Percentiles rank a stretch among this genome's conserved stretches.
phyloP scores from a whole-genome alignment of 2,888 invertebrate genomes.

The Acleris emargana region DNA sequence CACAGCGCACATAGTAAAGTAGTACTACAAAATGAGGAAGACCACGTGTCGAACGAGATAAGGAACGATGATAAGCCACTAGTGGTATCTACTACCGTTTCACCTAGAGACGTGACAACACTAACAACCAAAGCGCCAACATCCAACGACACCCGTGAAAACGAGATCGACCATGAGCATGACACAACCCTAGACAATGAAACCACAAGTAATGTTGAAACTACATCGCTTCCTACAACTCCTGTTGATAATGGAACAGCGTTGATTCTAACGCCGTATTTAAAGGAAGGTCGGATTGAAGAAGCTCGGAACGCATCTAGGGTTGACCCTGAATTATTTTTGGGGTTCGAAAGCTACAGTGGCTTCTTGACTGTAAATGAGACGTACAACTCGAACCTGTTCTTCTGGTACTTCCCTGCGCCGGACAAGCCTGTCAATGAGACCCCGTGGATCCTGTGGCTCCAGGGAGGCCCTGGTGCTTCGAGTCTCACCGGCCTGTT shows the following conservation, averaged over 20 bases:
- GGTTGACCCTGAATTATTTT: slow-evolving; percentile 59
- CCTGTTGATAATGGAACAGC: slow-evolving; percentile 56
- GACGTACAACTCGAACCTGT: slow-evolving; percentile 88
- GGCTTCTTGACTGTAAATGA: slow-evolving; percentile 89
- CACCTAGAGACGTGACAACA: neutral
- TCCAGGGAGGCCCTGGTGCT: slow-evolving; percentile 94
- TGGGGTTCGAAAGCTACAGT: slow-evolving; percentile 77
- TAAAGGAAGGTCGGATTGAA: slow-evolving; percentile 61
- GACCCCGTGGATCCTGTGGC: slow-evolving; percentile 91
- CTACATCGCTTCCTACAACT: slow-evolving; percentile 36
- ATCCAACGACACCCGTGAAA: slow-evolving; percentile 11
- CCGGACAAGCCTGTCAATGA: slow-evolving; percentile 62
- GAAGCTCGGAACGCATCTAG: slow-evolving; percentile 63
- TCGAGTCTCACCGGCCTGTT: slow-evolving; percentile 83
- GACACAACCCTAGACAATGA: slow-evolving; percentile 10
- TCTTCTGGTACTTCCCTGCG: slow-evolving; percentile 93
- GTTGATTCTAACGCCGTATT: slow-evolving; percentile 66
- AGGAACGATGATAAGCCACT: slow-evolving; percentile 12
- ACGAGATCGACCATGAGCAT: slow-evolving; percentile 13
- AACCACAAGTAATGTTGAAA: slow-evolving; percentile 18
- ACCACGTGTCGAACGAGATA: slow-evolving; percentile 36
- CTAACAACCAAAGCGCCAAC: neutral
- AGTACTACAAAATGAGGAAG: slow-evolving; percentile 42
- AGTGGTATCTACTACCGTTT: neutral
- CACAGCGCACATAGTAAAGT: slow-evolving; percentile 56